These are phyloP conservation scores for Andrena cerasifolii DNA, from an alignment of 1,140 invertebrate species.

Conservation along the genomic window DNA sequence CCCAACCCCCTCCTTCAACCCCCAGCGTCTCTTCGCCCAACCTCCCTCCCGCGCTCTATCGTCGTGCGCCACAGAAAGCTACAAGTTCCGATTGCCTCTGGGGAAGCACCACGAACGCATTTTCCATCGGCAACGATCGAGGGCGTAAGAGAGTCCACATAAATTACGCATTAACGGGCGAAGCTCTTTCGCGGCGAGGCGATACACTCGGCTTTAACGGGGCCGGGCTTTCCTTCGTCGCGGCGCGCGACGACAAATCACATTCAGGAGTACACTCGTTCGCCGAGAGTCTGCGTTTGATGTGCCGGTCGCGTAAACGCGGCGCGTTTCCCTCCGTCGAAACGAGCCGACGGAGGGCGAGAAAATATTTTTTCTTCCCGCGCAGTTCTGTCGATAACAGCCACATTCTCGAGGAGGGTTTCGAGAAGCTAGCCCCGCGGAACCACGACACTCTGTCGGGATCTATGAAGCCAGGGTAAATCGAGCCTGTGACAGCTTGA, in stretches of 20 bases:
- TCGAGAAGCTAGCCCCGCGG: slow-evolving; percentile 24
- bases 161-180: slow-evolving; percentile 33
- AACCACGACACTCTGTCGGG: slow-evolving; percentile 26
- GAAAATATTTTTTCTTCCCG: slow-evolving; percentile 62
- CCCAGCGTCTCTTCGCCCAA: no score
- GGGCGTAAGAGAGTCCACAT: slow-evolving; percentile 6
- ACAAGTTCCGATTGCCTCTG: not conserved
- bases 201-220: slow-evolving; percentile 46
- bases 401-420: slow-evolving; percentile 51
- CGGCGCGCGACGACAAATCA: slow-evolving; percentile 60
- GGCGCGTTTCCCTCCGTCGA: not conserved
- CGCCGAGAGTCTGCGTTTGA: slow-evolving; percentile 53
- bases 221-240: slow-evolving; percentile 6
- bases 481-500: slow-evolving; percentile 56
- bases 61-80: no score
- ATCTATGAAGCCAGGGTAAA: slow-evolving; percentile 53
- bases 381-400: slow-evolving; percentile 64
- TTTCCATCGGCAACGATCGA: not conserved
- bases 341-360: not conserved
- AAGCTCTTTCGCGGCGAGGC: not conserved
- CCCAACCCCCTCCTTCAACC: slow-evolving; percentile 2
- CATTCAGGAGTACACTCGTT: slow-evolving; percentile 56
- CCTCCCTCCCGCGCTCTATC: no score
- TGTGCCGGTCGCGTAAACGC: slow-evolving; percentile 43
- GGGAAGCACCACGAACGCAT: not conserved